Percentiles rank a stretch among this genome's conserved stretches.
Conservation (phyloP, 2,113 vertebrate species). For the Rhipidura dahli region DNA sequence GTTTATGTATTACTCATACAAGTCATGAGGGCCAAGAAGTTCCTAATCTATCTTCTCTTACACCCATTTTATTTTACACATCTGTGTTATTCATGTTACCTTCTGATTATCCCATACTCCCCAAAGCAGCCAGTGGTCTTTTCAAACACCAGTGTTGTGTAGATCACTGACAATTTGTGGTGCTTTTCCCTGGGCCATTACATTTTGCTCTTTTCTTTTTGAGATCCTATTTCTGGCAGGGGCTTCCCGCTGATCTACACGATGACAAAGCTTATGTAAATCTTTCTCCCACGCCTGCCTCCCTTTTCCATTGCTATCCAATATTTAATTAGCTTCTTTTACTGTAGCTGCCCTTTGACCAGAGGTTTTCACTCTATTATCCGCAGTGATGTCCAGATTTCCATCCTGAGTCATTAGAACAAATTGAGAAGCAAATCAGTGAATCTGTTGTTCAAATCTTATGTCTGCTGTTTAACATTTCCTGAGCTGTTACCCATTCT, state of each 20-base stretch:
- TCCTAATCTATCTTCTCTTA: neutral
- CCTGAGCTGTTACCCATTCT: neutral
- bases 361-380: neutral
- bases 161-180: accelerated
- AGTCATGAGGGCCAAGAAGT: constrained; percentile 55
- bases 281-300: constrained; percentile 19
- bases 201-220: neutral
- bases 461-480: neutral
- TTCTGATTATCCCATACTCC: neutral
- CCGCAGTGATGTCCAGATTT: constrained; percentile 23
- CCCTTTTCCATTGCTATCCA: constrained; percentile 10
- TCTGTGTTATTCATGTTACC: neutral
- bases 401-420: constrained; percentile 9
- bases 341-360: constrained; percentile 15
- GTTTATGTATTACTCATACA: constrained; percentile 55
- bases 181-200: neutral
- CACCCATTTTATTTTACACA: neutral
- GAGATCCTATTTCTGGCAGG: neutral
- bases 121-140: neutral
- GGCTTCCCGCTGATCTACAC: neutral
- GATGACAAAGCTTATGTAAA: constrained; percentile 27
- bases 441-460: neutral
- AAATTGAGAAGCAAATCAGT: neutral
- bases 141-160: neutral
- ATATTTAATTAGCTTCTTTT: constrained; percentile 35